Evolutionary conservation across 2,888 invertebrate species (phyloP).

Genomic region (Erannis defoliaria): DNA sequence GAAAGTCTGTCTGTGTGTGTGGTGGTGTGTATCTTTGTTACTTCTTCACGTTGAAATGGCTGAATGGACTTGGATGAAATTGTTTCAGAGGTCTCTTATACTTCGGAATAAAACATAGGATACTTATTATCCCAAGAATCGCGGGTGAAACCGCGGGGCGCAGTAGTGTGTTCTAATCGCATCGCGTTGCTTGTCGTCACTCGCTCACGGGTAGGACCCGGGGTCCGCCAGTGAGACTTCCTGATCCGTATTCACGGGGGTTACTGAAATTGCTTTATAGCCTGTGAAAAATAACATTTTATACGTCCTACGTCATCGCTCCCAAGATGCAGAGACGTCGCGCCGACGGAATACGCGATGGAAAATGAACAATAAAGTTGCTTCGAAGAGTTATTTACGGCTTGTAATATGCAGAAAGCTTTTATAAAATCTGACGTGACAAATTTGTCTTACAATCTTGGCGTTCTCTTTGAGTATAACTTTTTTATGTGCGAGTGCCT

Average conservation of each 20-base stretch:
- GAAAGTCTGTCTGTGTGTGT: too few species aligned
- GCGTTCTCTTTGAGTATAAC: too few species aligned
- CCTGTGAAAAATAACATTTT: conserved; percentile 33
- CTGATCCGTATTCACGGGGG: conserved; percentile 21
- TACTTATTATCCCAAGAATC: too few species aligned
- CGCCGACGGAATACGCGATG: conserved; percentile 9
- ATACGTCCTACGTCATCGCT: conserved; percentile 14
- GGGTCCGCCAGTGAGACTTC: not conserved
- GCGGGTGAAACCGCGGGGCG: too few species aligned
- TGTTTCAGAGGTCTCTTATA: too few species aligned
- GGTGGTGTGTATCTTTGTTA: too few species aligned
- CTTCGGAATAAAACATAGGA: too few species aligned
- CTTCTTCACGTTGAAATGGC: too few species aligned
- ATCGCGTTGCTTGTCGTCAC: not conserved
- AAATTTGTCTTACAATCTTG: not conserved
- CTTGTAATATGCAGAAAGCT: not conserved
- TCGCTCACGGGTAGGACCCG: not conserved
- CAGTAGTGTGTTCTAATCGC: too few species aligned
- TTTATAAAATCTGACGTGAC: conserved; percentile 3
- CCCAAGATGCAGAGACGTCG: conserved; percentile 4
- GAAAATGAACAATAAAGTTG: conserved; percentile 5
- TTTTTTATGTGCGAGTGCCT: too few species aligned
- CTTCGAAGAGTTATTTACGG: not conserved
- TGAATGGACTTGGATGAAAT: too few species aligned
- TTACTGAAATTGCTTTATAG: conserved; percentile 28